Percentiles rank a stretch among this genome's conserved stretches.
These are phyloP conservation scores for Penaeus vannamei DNA, from an alignment of 1,140 invertebrate species.

Conservation along the genomic window DNA sequence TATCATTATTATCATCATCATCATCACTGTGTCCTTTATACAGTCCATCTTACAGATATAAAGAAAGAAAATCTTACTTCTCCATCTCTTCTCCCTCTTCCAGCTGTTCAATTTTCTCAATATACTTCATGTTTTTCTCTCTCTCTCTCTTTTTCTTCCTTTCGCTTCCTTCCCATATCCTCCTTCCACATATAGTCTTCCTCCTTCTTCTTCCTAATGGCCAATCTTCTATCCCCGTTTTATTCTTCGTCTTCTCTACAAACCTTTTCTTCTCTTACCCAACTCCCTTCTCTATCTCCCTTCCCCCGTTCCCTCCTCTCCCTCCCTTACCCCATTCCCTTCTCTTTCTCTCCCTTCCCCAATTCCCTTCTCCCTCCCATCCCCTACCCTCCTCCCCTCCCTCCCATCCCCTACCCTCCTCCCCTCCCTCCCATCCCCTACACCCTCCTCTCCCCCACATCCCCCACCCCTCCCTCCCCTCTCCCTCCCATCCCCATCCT, in stretches of 20 bases:
- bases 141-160: slow-evolving; percentile 34
- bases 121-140: slow-evolving; percentile 6
- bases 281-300: background rate
- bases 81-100: too few species aligned
- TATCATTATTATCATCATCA: too few species aligned
- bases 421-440: too few species aligned
- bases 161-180: background rate
- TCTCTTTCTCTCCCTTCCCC: background rate
- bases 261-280: background rate
- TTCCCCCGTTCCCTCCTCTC: background rate
- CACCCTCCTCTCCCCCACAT: too few species aligned
- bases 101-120: too few species aligned
- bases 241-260: background rate
- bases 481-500: background rate
- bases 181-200: background rate
- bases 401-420: too few species aligned
- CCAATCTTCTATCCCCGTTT: background rate
- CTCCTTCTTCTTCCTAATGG: background rate
- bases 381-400: background rate
- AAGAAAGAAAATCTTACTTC: too few species aligned
- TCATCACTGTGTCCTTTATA: too few species aligned
- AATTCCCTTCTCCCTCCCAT: background rate
- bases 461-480: background rate
- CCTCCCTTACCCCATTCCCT: background rate
- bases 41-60: too few species aligned